Conservation (phyloP, 1,140 invertebrate genomes). For the Achroia grisella region DNA sequence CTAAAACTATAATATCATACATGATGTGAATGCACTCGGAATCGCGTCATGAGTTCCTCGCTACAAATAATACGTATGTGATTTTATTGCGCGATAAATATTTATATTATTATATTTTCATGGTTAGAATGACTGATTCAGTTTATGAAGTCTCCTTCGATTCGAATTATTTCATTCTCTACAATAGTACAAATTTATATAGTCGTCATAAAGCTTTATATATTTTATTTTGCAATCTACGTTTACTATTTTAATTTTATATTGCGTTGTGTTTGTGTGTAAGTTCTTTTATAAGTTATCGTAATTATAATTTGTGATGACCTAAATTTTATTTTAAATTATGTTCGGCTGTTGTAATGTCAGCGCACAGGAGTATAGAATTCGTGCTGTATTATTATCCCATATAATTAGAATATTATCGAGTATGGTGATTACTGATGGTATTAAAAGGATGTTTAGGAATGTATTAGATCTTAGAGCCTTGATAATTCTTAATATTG, state of each 20-base stretch:
- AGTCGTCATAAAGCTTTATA: conserved; percentile 47
- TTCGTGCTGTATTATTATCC: too few relatives aligned
- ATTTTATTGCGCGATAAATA: not conserved
- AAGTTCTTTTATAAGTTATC: not conserved
- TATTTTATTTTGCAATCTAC: conserved; percentile 20
- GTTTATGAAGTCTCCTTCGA: conserved; percentile 1
- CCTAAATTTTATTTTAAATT: too few relatives aligned
- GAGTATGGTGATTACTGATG: too few relatives aligned
- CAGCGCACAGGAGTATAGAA: too few relatives aligned
- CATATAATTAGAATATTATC: too few relatives aligned
- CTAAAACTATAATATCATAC: too few relatives aligned
- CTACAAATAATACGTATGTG: not conserved
- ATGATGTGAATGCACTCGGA: too few relatives aligned
- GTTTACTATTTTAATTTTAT: conserved; percentile 16
- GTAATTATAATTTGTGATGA: too few relatives aligned
- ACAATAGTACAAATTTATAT: conserved; percentile 58
- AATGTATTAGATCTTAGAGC: conserved; percentile 30
- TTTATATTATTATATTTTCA: not conserved
- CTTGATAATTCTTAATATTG: conserved; percentile 38
- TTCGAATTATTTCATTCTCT: conserved; percentile 27
- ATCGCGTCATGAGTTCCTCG: not conserved
- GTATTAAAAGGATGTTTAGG: not conserved
- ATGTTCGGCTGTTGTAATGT: too few relatives aligned
- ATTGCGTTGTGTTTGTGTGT: not conserved
- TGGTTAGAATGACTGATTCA: not conserved